A percentile compares a stretch with the other conserved stretches of the same genome.
Evolutionary conservation across 2,888 invertebrate species (phyloP).

Genomic region (Drosophila setosimentum): DNA sequence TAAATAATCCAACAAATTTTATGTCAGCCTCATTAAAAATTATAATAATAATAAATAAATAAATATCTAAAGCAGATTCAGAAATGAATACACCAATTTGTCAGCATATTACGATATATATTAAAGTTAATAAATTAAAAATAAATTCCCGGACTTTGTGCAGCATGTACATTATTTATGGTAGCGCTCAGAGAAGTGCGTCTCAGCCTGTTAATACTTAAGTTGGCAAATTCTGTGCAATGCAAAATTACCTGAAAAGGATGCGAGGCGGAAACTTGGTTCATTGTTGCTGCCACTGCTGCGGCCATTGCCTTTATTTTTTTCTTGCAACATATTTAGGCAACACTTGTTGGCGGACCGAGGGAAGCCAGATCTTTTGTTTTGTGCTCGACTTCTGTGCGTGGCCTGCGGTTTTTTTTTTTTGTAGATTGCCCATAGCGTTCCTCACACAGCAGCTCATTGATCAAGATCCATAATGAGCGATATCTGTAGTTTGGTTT

Average conservation of each 20-base stretch:
- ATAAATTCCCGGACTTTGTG: too few species aligned
- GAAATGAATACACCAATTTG: neutral
- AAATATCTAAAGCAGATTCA: neutral
- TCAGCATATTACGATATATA: too few species aligned
- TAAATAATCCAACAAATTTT: neutral
- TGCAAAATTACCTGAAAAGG: slow-evolving; percentile 66
- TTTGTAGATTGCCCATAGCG: slow-evolving; percentile 27
- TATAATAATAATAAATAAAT: too few species aligned
- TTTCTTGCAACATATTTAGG: slow-evolving; percentile 52
- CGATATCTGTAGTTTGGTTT: slow-evolving; percentile 71
- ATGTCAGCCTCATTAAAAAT: neutral
- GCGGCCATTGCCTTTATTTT: slow-evolving; percentile 49
- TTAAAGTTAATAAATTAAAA: too few species aligned
- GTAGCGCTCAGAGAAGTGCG: slow-evolving; percentile 47
- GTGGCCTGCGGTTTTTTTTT: slow-evolving; percentile 44
- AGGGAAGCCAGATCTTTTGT: slow-evolving; percentile 53
- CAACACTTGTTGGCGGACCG: slow-evolving; percentile 68
- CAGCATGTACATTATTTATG: neutral
- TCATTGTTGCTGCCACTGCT: slow-evolving; percentile 38
- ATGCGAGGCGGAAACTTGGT: slow-evolving; percentile 73
- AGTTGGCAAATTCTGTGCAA: slow-evolving; percentile 53
- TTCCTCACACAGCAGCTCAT: slow-evolving; percentile 52
- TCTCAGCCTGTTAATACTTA: slow-evolving; percentile 28
- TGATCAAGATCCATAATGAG: slow-evolving; percentile 81
- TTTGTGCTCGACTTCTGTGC: slow-evolving; percentile 35